Evolutionary conservation across 2,113 vertebrate genomes (phyloP).

Genomic region (Podarcis cretensis): DNA sequence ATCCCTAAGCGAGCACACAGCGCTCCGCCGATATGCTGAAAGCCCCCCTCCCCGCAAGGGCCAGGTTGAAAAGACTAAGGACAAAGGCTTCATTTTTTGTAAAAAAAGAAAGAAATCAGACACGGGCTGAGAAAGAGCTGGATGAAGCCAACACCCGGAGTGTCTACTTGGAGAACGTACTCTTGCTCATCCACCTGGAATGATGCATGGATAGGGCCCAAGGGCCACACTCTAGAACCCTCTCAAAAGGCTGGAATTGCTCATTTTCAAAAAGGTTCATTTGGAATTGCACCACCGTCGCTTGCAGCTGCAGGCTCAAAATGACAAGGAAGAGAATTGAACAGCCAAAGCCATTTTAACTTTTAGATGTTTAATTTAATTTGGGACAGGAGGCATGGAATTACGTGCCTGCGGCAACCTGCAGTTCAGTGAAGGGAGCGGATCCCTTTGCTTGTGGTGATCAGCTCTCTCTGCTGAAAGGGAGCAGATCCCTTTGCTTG

Average conservation of each 20-base stretch:
- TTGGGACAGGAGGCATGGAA: not conserved
- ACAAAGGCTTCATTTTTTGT: not conserved
- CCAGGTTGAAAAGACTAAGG: not conserved
- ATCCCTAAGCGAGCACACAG: slow-evolving; percentile 24
- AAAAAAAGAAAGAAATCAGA: not conserved
- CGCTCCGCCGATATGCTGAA: slow-evolving; percentile 32
- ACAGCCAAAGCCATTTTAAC: not conserved
- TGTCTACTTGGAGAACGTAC: not conserved
- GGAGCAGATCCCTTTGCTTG: too few species aligned
- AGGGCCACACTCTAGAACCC: not conserved
- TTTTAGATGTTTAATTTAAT: not conserved
- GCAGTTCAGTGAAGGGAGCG: not conserved
- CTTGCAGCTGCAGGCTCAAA: not conserved
- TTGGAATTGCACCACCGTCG: too few species aligned
- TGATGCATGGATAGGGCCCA: not conserved
- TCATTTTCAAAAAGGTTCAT: not conserved
- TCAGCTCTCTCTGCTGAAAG: not conserved
- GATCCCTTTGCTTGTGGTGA: not conserved
- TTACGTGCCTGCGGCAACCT: not conserved
- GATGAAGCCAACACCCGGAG: too few species aligned
- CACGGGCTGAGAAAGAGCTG: not conserved
- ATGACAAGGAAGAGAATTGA: not conserved
- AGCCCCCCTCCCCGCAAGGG: too few species aligned
- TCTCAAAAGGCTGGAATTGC: not conserved
- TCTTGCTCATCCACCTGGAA: not conserved